phyloP scores from a whole-genome alignment of 2,888 invertebrate species.

The Cactoblastis cactorum region DNA sequence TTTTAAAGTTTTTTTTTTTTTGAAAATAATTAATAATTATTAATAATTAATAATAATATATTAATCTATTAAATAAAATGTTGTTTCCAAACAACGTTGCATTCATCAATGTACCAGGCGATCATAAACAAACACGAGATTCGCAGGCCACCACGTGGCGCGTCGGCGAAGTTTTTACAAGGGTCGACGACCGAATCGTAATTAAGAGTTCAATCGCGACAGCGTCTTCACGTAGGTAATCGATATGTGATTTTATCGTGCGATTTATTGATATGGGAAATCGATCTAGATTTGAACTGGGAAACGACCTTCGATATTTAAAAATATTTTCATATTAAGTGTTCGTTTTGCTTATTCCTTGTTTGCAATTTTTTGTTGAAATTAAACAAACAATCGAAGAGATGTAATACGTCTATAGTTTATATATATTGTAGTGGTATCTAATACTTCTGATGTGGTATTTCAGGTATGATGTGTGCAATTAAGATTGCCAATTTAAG shows the following conservation, averaged over 20 bases:
- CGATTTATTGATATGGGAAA: not conserved
- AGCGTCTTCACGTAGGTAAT: constrained; percentile 9
- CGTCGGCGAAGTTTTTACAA: constrained; percentile 34
- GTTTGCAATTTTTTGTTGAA: too few relatives aligned
- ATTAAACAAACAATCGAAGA: too few relatives aligned
- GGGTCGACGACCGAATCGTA: constrained; percentile 34
- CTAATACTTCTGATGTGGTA: too few relatives aligned
- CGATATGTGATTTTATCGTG: constrained; percentile 7
- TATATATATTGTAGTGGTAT: too few relatives aligned
- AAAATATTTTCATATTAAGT: too few relatives aligned
- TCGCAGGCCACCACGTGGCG: constrained; percentile 11
- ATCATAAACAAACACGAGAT: constrained; percentile 27
- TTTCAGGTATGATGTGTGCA: too few relatives aligned
- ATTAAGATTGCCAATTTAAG: too few relatives aligned
- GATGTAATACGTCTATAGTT: too few relatives aligned
- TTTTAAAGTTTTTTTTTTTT: not conserved
- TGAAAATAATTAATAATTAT: not conserved
- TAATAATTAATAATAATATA: not conserved
- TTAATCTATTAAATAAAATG: not conserved
- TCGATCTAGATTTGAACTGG: not conserved
- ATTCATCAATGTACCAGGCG: constrained; percentile 8
- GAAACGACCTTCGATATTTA: not conserved
- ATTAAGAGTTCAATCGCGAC: constrained; percentile 38
- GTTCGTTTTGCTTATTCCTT: too few relatives aligned
- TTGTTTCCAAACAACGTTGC: constrained; percentile 22